These are phyloP conservation scores for Orycteropus afer DNA, from an alignment of 2,113 vertebrate genomes.

Conservation along the genomic window DNA sequence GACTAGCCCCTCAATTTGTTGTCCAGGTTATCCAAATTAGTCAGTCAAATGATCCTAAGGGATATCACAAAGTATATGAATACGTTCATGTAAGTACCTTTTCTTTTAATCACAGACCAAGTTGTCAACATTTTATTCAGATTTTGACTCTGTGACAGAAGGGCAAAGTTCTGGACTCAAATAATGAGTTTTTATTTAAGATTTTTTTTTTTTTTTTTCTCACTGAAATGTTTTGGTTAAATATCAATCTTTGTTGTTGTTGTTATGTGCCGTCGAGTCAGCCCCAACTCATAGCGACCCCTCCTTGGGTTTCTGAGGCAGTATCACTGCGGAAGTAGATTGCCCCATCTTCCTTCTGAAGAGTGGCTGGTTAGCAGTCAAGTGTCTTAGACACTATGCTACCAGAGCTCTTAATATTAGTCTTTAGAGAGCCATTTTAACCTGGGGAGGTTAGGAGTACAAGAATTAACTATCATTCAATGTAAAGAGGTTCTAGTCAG, in stretches of 20 bases:
- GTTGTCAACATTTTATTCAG: constrained; percentile 76
- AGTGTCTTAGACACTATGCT: too few species aligned
- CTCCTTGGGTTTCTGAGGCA: too few species aligned
- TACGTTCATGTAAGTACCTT: constrained; percentile 85
- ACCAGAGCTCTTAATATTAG: constrained; percentile 43
- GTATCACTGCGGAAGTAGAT: too few species aligned
- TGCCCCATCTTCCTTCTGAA: too few species aligned
- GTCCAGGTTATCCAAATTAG: constrained; percentile 84
- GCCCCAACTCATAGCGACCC: too few species aligned
- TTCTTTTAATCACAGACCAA: constrained; percentile 89
- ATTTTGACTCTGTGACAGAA: constrained; percentile 78
- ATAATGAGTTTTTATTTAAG: not conserved
- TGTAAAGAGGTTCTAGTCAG: constrained; percentile 40
- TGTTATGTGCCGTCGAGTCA: too few species aligned
- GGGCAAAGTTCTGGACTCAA: constrained; percentile 64
- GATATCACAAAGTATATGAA: constrained; percentile 85
- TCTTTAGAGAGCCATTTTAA: constrained; percentile 41
- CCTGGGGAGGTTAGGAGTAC: not conserved
- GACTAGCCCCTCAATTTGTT: constrained; percentile 85
- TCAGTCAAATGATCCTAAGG: constrained; percentile 87
- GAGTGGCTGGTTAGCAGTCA: too few species aligned
- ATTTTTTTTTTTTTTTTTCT: not conserved
- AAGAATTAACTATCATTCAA: constrained; percentile 32
- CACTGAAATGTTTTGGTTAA: not conserved
- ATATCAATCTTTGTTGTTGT: too few species aligned